Evolutionary conservation across 2,113 vertebrate genomes (phyloP).

Genomic region (Carassius gibelio): DNA sequence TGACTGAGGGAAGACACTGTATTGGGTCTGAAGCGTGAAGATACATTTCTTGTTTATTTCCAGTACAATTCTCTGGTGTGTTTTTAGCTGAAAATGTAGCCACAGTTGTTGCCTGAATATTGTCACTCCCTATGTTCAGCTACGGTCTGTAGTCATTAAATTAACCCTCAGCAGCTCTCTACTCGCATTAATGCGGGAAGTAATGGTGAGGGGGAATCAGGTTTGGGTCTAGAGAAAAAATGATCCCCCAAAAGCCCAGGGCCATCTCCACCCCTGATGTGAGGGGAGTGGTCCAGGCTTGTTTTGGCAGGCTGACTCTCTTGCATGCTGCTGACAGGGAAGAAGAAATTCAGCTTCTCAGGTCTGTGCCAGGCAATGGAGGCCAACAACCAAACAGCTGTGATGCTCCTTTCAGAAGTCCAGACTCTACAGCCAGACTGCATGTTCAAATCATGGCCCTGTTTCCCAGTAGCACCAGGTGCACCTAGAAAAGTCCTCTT

Average conservation of each 20-base stretch:
- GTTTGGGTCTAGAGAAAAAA: neutral
- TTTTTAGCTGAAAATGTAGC: neutral
- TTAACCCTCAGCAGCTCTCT: neutral
- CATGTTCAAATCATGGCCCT: constrained; percentile 61
- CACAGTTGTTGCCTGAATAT: neutral
- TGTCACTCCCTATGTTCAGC: neutral
- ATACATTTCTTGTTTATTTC: neutral
- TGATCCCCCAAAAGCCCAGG: neutral
- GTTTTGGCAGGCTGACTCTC: constrained; percentile 65
- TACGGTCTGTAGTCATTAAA: too few relatives aligned
- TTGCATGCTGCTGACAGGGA: constrained; percentile 60
- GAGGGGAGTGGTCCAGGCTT: constrained; percentile 51
- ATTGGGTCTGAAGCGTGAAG: neutral
- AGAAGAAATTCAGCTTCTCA: constrained; percentile 44
- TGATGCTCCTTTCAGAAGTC: constrained; percentile 75
- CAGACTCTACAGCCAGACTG: constrained; percentile 63
- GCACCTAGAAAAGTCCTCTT: constrained; percentile 70
- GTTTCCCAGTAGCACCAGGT: constrained; percentile 72
- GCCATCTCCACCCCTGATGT: constrained; percentile 18
- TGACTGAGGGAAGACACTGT: neutral
- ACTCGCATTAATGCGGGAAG: neutral
- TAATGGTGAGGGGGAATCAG: neutral
- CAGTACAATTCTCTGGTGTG: neutral
- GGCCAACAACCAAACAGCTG: constrained; percentile 71
- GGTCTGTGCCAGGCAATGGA: constrained; percentile 68